phyloP scores from a whole-genome alignment of 35 echinoderm and acorn worm genomes.

The Ophioderma brevispina region DNA sequence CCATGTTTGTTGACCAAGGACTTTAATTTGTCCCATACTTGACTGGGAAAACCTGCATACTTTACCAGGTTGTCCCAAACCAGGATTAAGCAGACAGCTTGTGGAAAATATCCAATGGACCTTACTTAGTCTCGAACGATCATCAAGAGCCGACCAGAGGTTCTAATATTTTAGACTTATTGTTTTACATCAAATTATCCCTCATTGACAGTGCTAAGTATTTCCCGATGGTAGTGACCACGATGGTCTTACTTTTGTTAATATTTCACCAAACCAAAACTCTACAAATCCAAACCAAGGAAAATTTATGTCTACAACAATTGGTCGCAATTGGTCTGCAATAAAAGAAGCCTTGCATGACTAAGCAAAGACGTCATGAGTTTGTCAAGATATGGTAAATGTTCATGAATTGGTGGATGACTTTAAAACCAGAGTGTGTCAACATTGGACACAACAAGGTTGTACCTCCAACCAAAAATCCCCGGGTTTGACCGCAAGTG shows the following conservation, averaged over 20 bases:
- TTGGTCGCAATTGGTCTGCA: background rate
- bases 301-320: background rate
- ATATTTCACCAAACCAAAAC: background rate
- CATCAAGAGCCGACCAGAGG: background rate
- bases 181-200: background rate
- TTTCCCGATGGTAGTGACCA: background rate
- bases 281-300: background rate
- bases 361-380: no score
- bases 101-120: background rate
- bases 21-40: background rate
- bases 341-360: no score
- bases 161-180: background rate
- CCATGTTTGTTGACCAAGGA: background rate
- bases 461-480: no score
- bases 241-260: no score
- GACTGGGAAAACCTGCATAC: background rate
- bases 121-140: no score
- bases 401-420: no score
- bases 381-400: no score
- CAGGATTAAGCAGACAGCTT: background rate
- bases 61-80: background rate
- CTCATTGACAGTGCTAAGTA: background rate
- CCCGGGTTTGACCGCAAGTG: no score
- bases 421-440: no score
- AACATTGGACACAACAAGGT: no score